phyloP scores from a whole-genome alignment of 2,113 vertebrate species.

The Amphiprion percula region DNA sequence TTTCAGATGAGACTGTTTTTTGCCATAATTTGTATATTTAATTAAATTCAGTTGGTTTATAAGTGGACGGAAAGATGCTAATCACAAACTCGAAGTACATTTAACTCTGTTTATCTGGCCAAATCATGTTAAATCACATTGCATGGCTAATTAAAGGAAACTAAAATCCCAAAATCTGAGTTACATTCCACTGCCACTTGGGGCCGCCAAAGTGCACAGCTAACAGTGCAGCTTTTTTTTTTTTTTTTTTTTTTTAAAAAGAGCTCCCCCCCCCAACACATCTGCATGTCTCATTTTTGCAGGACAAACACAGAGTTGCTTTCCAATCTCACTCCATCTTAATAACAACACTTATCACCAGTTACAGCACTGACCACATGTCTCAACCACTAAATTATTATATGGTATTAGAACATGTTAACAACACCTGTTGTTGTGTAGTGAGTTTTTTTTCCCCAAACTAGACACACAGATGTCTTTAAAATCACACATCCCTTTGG shows the following conservation, averaged over 20 bases:
- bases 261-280: constrained; percentile 11
- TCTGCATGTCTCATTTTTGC: constrained; percentile 15
- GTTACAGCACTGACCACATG: constrained; percentile 33
- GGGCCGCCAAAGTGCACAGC: constrained; percentile 51
- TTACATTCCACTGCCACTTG: constrained; percentile 46
- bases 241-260: background rate
- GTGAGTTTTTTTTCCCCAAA: constrained; percentile 14
- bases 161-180: background rate
- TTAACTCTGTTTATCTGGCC: background rate
- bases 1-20: too few relatives aligned
- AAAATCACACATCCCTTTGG: constrained; percentile 65
- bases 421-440: constrained; percentile 52
- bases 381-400: constrained; percentile 25
- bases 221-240: background rate
- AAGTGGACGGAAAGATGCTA: too few relatives aligned
- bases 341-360: constrained; percentile 31
- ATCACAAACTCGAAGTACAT: background rate
- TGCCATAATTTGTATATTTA: too few relatives aligned
- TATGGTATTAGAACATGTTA: constrained; percentile 37
- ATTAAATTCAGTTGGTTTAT: too few relatives aligned
- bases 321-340: background rate
- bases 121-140: background rate
- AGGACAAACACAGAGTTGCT: constrained; percentile 26
- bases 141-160: background rate
- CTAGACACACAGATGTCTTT: constrained; percentile 55